Conservation (phyloP, 2,888 invertebrate genomes). For the Eupithecia inturbata region DNA sequence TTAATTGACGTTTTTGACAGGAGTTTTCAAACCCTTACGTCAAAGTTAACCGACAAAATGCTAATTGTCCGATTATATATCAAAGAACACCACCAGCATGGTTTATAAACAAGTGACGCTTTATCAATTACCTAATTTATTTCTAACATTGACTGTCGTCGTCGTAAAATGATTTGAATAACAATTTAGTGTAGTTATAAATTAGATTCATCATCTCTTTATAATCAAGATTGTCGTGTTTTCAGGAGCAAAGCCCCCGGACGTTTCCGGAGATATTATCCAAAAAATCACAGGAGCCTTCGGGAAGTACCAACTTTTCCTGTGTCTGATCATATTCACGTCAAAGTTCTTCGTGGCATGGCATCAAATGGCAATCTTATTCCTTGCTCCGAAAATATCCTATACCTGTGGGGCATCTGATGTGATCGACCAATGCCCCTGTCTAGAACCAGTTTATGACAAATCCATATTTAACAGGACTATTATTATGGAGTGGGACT, state of each 20-base stretch:
- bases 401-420: conserved; percentile 49
- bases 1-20: not conserved
- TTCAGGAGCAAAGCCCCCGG: conserved; percentile 29
- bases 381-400: conserved; percentile 59
- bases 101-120: not conserved
- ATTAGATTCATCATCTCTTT: not conserved
- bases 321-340: conserved; percentile 57
- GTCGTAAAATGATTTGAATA: not conserved
- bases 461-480: conserved; percentile 87
- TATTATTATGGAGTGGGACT: conserved; percentile 89
- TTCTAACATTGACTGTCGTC: not conserved
- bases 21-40: not conserved
- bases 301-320: conserved; percentile 63
- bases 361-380: conserved; percentile 68
- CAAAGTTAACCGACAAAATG: not conserved
- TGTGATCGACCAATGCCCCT: conserved; percentile 46
- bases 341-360: conserved; percentile 65
- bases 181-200: not conserved
- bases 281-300: conserved; percentile 56
- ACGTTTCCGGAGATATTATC: conserved; percentile 32
- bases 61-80: not conserved
- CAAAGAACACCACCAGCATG: not conserved
- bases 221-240: not conserved
- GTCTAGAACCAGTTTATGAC: conserved; percentile 82
- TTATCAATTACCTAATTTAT: not conserved